Conservation (phyloP, 37 sponge, comb jelly and placozoan genomes). For the Halichondria panicea region DNA sequence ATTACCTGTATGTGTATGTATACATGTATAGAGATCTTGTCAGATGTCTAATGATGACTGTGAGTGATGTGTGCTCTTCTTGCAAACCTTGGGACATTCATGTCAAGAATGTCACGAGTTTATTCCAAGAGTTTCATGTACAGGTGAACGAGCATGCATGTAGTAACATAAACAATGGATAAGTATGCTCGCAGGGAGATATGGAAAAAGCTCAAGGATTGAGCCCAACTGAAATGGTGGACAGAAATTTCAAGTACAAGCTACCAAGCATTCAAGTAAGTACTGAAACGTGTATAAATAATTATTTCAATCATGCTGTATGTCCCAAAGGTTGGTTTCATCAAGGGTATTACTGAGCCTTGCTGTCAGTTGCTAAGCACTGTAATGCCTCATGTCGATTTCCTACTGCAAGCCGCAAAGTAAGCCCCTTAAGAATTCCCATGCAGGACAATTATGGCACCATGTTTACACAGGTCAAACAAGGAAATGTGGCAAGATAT, state of each 20-base stretch:
- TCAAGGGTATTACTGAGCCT: conserved; percentile 18
- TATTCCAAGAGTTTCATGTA: conserved; percentile 59
- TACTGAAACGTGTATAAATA: not conserved
- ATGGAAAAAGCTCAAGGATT: conserved; percentile 53
- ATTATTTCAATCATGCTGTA: not conserved
- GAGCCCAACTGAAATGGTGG: conserved; percentile 65
- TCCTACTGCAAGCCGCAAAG: conserved; percentile 23
- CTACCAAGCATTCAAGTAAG: conserved; percentile 26
- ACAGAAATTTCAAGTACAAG: conserved; percentile 20
- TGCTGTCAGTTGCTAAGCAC: conserved; percentile 33
- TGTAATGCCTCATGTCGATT: conserved; percentile 8
- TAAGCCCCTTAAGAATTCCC: not conserved
- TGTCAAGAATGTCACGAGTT: conserved; percentile 6
- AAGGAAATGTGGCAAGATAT: conserved; percentile 7
- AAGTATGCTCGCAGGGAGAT: conserved; percentile 55
- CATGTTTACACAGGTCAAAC: conserved; percentile 12
- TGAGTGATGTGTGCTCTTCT: conserved; percentile 53
- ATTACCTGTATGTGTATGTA: not conserved
- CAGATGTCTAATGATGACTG: conserved; percentile 50
- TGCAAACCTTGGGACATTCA: conserved; percentile 69
- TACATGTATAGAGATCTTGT: conserved; percentile 25
- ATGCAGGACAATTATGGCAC: not conserved
- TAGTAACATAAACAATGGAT: not conserved
- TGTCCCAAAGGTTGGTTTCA: conserved; percentile 29
- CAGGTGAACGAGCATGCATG: conserved; percentile 34